Evolutionary conservation across 2,113 vertebrate genomes (phyloP).

Genomic region (Colius striatus): DNA sequence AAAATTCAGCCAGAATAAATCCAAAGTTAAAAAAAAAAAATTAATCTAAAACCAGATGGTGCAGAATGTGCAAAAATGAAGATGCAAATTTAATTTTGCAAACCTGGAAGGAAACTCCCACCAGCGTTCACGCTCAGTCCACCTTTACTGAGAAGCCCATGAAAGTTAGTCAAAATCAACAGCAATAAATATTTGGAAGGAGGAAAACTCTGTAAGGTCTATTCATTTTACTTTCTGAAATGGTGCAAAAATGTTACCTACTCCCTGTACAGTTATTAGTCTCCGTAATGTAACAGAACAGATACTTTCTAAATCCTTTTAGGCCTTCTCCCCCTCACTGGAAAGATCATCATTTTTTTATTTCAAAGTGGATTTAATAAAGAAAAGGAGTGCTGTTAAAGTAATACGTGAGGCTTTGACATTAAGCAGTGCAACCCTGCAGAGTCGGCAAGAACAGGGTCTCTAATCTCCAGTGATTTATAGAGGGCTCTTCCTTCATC

Average conservation of each 20-base stretch:
- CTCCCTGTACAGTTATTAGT: slow-evolving; percentile 85
- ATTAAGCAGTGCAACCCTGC: slow-evolving; percentile 93
- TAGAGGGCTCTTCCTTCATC: slow-evolving; percentile 92
- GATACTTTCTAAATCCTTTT: slow-evolving; percentile 90
- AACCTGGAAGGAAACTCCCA: slow-evolving; percentile 6
- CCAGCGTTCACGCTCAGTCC: background rate
- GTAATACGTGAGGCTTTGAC: slow-evolving; percentile 92
- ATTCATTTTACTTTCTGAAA: slow-evolving; percentile 73
- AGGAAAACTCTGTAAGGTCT: slow-evolving; percentile 69
- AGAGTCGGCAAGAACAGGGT: slow-evolving; percentile 89
- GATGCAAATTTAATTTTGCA: slow-evolving; percentile 36
- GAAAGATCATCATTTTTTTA: slow-evolving; percentile 87
- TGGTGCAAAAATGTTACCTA: slow-evolving; percentile 82
- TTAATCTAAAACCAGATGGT: background rate
- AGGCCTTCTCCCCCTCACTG: slow-evolving; percentile 83
- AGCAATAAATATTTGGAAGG: slow-evolving; percentile 55
- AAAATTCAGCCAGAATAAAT: slow-evolving; percentile 46
- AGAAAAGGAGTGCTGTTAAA: slow-evolving; percentile 91
- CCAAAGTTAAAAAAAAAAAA: slow-evolving; percentile 1
- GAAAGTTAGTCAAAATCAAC: slow-evolving; percentile 18
- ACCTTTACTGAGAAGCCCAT: background rate
- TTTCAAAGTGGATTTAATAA: slow-evolving; percentile 91
- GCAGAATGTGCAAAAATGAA: background rate
- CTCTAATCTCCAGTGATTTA: slow-evolving; percentile 99
- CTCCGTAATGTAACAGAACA: slow-evolving; percentile 87